Evolutionary conservation across 2,888 invertebrate species (phyloP).

Genomic region (Melieria crassipennis): DNA sequence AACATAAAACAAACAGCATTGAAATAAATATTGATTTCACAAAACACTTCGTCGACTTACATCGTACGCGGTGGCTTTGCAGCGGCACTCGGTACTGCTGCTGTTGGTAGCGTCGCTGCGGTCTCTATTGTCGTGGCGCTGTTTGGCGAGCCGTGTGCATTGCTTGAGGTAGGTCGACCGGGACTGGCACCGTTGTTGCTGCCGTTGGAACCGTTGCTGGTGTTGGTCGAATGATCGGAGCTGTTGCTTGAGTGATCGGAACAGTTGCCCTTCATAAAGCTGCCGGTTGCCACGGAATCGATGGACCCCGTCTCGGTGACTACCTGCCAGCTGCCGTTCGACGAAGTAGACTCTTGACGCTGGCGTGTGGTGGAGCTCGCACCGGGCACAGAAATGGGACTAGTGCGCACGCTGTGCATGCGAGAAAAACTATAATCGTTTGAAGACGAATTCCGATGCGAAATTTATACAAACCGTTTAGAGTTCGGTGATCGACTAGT

Average conservation of each 20-base stretch:
- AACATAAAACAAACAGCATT: slow-evolving; percentile 3
- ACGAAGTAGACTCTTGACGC: slow-evolving; percentile 71
- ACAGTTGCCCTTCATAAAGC: slow-evolving; percentile 48
- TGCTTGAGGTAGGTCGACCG: slow-evolving; percentile 7
- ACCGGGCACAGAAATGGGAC: slow-evolving; percentile 73
- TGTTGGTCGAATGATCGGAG: slow-evolving; percentile 14
- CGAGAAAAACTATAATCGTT: background rate
- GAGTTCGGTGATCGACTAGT: slow-evolving; percentile 63
- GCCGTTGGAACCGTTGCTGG: slow-evolving; percentile 7
- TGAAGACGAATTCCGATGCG: background rate
- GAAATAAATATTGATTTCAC: background rate
- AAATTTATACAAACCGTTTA: slow-evolving; percentile 52
- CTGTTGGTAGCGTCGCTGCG: slow-evolving; percentile 1
- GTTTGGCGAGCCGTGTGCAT: slow-evolving; percentile 22
- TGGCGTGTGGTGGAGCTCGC: slow-evolving; percentile 66
- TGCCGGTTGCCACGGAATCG: slow-evolving; percentile 60
- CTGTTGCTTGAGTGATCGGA: slow-evolving; percentile 6
- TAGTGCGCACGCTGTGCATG: slow-evolving; percentile 66
- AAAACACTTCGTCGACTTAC: too few relatives aligned
- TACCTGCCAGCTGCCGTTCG: slow-evolving; percentile 76
- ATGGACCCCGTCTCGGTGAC: slow-evolving; percentile 75
- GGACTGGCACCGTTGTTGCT: slow-evolving; percentile 6
- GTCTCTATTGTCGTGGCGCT: slow-evolving; percentile 26
- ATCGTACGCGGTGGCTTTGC: too few relatives aligned
- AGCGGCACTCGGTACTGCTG: background rate